A percentile compares a stretch with the other conserved stretches of the same genome.
phyloP scores from a whole-genome alignment of 2,888 invertebrate species.

The Seira ritae region DNA sequence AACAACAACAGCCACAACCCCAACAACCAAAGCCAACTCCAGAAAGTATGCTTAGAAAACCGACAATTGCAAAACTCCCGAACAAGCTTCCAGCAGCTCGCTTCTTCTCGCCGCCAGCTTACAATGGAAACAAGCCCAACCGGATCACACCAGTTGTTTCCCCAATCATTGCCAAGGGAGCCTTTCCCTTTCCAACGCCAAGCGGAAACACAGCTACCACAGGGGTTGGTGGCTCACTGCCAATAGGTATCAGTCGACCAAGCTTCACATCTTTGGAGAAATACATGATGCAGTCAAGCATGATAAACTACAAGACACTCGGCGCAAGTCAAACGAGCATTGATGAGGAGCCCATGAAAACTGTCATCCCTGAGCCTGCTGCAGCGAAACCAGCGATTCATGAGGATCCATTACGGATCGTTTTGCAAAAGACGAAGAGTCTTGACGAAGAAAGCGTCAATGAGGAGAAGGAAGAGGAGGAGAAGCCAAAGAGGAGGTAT shows the following conservation, averaged over 20 bases:
- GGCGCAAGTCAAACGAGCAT: slow-evolving; percentile 31
- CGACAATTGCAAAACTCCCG: slow-evolving; percentile 41
- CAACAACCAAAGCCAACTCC: slow-evolving; percentile 1
- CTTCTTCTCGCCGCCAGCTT: slow-evolving; percentile 47
- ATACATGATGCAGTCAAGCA: slow-evolving; percentile 51
- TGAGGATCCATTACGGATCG: slow-evolving; percentile 57
- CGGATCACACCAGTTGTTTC: slow-evolving; percentile 46
- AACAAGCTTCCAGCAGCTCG: slow-evolving; percentile 49
- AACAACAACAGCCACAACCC: neutral
- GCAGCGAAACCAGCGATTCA: slow-evolving; percentile 2
- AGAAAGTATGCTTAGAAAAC: slow-evolving; percentile 39
- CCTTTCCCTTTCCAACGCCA: neutral
- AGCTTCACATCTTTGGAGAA: slow-evolving; percentile 57
- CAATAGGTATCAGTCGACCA: slow-evolving; percentile 46
- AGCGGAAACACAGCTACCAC: neutral
- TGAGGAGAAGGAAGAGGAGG: slow-evolving; percentile 50
- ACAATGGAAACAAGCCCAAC: slow-evolving; percentile 45
- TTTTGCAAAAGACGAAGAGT: slow-evolving; percentile 40
- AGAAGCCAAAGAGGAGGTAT: slow-evolving; percentile 67
- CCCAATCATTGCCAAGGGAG: slow-evolving; percentile 31
- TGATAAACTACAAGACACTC: slow-evolving; percentile 41
- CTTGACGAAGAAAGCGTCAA: slow-evolving; percentile 40
- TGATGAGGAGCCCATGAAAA: neutral
- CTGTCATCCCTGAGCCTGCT: no score
- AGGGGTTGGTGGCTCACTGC: slow-evolving; percentile 54